phyloP scores from a whole-genome alignment of 2,113 vertebrate species.

The Pluvialis apricaria region DNA sequence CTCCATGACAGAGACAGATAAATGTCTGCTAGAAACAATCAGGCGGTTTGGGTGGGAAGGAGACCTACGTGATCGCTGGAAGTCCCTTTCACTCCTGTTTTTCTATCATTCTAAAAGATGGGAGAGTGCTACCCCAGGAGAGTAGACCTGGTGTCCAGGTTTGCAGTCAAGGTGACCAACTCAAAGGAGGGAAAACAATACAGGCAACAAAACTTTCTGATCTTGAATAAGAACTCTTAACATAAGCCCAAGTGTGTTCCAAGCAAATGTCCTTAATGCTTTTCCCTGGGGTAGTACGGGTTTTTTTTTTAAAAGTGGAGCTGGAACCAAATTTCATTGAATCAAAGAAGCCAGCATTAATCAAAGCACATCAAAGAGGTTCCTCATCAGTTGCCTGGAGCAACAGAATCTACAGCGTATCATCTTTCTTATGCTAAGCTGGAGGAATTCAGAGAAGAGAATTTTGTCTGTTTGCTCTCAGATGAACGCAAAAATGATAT shows the following conservation, averaged over 20 bases:
- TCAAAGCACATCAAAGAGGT: conserved; percentile 47
- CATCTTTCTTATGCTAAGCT: conserved; percentile 26
- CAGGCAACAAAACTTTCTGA: not conserved
- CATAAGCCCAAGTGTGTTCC: not conserved
- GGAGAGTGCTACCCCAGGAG: not conserved
- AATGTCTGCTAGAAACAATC: not conserved
- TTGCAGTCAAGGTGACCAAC: not conserved
- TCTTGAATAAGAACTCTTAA: not conserved
- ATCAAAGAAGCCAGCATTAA: conserved; percentile 46
- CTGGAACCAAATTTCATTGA: conserved; percentile 32
- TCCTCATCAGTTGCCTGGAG: conserved; percentile 51
- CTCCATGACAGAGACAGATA: not conserved
- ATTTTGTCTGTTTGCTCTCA: conserved; percentile 15
- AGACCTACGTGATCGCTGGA: not conserved
- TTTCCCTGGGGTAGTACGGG: conserved; percentile 16
- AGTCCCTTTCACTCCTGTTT: not conserved
- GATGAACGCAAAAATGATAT: conserved; percentile 2
- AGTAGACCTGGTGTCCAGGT: not conserved
- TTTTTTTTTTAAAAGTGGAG: not conserved
- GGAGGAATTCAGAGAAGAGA: conserved; percentile 10
- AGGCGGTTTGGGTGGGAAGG: not conserved
- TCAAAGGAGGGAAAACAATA: not conserved
- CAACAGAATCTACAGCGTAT: not conserved
- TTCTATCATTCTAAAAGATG: not conserved
- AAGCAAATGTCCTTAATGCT: conserved; percentile 14